Percentiles rank a stretch among this genome's conserved stretches.
Conservation (phyloP, 2,888 invertebrate genomes). For the Mesochorus sp. region DNA sequence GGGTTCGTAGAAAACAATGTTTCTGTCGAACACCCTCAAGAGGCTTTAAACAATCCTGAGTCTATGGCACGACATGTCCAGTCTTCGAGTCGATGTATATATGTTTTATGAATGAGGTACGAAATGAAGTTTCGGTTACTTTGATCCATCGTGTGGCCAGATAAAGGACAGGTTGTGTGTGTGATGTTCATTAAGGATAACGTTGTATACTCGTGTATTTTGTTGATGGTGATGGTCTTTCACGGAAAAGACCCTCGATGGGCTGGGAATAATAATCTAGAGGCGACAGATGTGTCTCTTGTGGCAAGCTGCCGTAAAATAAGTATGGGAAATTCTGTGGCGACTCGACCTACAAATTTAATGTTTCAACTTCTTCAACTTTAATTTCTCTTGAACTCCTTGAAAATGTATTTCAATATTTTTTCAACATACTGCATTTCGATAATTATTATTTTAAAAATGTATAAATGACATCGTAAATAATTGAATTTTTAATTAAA, state of each 20-base stretch:
- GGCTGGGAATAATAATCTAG: background rate
- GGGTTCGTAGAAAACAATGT: too few relatives aligned
- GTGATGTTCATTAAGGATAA: constrained; percentile 4
- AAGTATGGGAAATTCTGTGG: too few relatives aligned
- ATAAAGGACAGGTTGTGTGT: constrained; percentile 1
- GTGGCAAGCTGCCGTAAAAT: background rate
- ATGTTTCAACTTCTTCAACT: too few relatives aligned
- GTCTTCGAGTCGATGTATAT: background rate
- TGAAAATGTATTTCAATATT: too few relatives aligned
- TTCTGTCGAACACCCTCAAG: too few relatives aligned
- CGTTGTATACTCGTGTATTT: background rate
- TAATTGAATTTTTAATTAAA: too few relatives aligned
- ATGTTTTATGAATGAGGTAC: background rate
- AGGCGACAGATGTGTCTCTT: background rate
- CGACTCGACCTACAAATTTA: too few relatives aligned
- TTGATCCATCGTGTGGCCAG: constrained; percentile 2
- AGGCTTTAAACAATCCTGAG: background rate
- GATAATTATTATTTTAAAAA: too few relatives aligned
- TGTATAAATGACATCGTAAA: too few relatives aligned
- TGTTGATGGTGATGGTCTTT: background rate
- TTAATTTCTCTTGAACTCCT: too few relatives aligned
- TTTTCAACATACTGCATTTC: too few relatives aligned
- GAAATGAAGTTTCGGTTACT: constrained; percentile 26
- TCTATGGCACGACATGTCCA: constrained; percentile 4
- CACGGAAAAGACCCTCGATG: background rate